A percentile compares a stretch with the other conserved stretches of the same genome.
phyloP scores from a whole-genome alignment of 2,888 invertebrate species.

The Ischnura elegans region DNA sequence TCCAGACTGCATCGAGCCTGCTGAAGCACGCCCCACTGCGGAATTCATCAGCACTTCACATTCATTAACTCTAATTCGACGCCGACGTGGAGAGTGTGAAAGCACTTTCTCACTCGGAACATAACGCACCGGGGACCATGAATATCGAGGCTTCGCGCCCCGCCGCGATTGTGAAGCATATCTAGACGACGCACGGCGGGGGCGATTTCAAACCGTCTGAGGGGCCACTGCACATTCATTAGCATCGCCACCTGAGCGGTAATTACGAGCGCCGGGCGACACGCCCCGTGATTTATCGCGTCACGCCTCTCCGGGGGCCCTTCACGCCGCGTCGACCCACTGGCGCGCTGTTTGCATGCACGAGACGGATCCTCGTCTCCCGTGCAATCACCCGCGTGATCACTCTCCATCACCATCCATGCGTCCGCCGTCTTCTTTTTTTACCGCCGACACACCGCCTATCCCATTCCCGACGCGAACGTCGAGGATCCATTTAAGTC shows the following conservation, averaged over 20 bases:
- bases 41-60: not conserved
- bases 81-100: not conserved
- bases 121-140: not conserved
- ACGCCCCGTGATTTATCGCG: not conserved
- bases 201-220: not conserved
- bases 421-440: too few species aligned
- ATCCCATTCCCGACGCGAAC: too few species aligned
- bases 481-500: too few species aligned
- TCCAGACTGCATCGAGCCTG: too few species aligned
- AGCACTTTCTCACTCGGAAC: not conserved
- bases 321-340: not conserved
- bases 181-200: not conserved
- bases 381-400: not conserved
- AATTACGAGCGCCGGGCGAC: not conserved
- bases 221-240: not conserved
- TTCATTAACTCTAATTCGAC: not conserved
- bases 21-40: too few species aligned
- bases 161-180: not conserved
- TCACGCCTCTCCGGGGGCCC: not conserved
- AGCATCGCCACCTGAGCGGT: constrained; percentile 25
- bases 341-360: not conserved
- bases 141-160: not conserved
- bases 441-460: too few species aligned
- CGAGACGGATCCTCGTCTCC: not conserved
- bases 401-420: too few species aligned